phyloP scores from a whole-genome alignment of 2,888 invertebrate genomes.

The Neria commutata region DNA sequence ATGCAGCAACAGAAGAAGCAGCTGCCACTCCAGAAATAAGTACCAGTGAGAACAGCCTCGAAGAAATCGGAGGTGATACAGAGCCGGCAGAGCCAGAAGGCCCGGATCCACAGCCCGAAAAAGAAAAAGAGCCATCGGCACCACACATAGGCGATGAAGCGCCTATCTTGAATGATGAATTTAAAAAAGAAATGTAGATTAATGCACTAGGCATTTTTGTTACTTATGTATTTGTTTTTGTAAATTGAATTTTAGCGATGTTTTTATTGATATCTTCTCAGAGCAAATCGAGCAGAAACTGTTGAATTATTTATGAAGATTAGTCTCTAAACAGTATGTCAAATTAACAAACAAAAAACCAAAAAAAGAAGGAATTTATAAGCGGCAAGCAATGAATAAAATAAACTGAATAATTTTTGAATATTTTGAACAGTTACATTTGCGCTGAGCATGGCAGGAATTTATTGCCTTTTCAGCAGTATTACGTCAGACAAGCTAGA shows the following conservation, averaged over 20 bases:
- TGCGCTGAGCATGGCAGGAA: too few relatives aligned
- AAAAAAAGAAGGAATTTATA: background rate
- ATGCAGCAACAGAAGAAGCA: too few relatives aligned
- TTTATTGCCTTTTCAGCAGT: too few relatives aligned
- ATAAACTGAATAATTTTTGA: too few relatives aligned
- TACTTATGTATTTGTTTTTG: conserved; percentile 16
- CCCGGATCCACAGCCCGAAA: background rate
- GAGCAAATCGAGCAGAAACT: too few relatives aligned
- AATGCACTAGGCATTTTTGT: conserved; percentile 10
- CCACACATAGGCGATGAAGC: background rate
- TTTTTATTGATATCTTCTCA: too few relatives aligned
- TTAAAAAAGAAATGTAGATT: conserved; percentile 19
- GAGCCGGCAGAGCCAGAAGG: background rate
- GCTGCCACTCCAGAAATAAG: too few relatives aligned
- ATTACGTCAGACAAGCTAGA: too few relatives aligned
- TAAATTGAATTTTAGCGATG: background rate
- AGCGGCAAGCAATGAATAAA: background rate
- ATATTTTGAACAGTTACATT: too few relatives aligned
- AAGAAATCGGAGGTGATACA: background rate
- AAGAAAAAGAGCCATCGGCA: background rate
- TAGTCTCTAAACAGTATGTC: background rate
- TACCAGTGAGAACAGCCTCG: too few relatives aligned
- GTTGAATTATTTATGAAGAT: background rate
- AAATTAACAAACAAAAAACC: too few relatives aligned
- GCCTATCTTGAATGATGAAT: conserved; percentile 6